Evolutionary conservation across 2,797 vertebrate genomes (phyloP), one percentile per base, ranked within the genome.

Genomic region (Paedocypris micromegethes): DNA sequence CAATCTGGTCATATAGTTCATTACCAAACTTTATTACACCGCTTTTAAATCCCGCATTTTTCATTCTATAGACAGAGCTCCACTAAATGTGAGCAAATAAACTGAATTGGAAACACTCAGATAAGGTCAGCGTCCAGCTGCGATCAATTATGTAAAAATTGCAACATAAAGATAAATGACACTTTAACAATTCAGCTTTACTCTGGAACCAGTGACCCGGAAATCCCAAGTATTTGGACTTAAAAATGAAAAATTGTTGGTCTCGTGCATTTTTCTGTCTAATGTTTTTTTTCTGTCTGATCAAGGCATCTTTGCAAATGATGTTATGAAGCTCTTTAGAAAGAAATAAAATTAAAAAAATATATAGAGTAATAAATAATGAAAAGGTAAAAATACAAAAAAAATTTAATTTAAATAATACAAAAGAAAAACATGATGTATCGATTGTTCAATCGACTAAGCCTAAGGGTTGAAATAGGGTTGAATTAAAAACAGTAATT

Each of bases 61-160:
- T 75, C 56, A 51, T 55, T 71, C 53, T 66, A 55, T 40, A 57
- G 40, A 63, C 39, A 55, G 49, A 39, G 53, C 67, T 56, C 23
- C 61, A 2, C 9, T 46, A 66, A 73, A 73, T 68, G 8, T 39
- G 50, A 46, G 69, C 44, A 68, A 66, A 73, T 49, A 66, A 64
- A 68, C 61, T 70, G 57, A 68, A 61, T 66, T 56, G 56, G 61
- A 71, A 66, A 72, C 41, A 46, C n/a, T 44, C 56, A 44, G 46
- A 54, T n/a, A 55, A 66, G 70, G 55, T 72, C 72, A 66, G 37
- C 9, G 48, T 50, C 59, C 72, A 75, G 60, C 74, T 78, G 78
- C 72, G 65, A 65, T 59, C 56, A 74, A 77, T 81, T 77, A 72
- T 57, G 61, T 70, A 23, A 39, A 77, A 70, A 79, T 77, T 48